These are phyloP conservation scores for Cremastinae sp. DNA, from an alignment of 2,888 invertebrate genomes.

Conservation along the genomic window DNA sequence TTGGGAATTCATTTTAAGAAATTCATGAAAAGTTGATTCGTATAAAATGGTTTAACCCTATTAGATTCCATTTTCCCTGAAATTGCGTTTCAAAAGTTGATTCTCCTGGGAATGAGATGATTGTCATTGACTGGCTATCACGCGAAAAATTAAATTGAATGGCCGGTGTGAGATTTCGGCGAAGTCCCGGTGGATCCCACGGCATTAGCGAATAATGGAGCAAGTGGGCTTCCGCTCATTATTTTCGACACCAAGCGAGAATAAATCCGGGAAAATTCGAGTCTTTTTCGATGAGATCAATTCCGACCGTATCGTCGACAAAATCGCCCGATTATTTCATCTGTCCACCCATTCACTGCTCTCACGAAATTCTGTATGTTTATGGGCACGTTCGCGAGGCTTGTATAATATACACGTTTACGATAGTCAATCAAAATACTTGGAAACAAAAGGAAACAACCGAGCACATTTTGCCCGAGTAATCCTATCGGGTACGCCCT, in stretches of 20 bases:
- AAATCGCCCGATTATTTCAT: conserved; percentile 23
- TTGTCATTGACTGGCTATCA: conserved; percentile 2
- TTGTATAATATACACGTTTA: not conserved
- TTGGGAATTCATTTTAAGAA: too few relatives aligned
- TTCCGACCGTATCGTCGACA: not conserved
- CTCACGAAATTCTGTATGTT: too few relatives aligned
- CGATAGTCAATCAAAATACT: not conserved
- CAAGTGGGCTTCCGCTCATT: too few relatives aligned
- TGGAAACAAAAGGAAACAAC: not conserved
- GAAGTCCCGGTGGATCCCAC: too few relatives aligned
- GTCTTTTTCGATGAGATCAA: too few relatives aligned
- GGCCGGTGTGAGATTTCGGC: not conserved
- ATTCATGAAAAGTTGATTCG: too few relatives aligned
- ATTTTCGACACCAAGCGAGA: too few relatives aligned
- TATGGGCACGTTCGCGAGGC: too few relatives aligned
- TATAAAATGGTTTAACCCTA: too few relatives aligned
- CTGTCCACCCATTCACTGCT: not conserved
- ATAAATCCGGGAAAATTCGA: too few relatives aligned
- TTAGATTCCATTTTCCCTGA: not conserved
- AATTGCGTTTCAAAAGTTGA: too few relatives aligned
- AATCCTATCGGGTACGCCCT: not conserved
- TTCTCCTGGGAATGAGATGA: conserved; percentile 14
- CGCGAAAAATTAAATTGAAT: not conserved
- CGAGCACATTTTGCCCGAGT: not conserved
- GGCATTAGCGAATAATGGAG: too few relatives aligned